Base-by-base conservation (phyloP, 2,113 vertebrate genomes). In the Pachyramphus minor region DNA sequence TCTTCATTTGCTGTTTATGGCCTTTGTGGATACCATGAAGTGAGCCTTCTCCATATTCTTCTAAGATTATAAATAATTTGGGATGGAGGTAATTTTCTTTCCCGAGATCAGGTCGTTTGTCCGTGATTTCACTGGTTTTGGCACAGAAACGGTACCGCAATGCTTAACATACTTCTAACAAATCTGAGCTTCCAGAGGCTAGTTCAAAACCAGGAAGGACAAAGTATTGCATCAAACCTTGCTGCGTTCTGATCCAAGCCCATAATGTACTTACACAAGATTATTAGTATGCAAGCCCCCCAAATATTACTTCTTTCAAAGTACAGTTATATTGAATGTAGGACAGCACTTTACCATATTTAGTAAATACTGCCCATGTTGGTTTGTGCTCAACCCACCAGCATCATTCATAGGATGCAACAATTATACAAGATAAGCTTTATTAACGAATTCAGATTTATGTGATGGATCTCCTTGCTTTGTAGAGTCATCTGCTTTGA, bases 401-500 rank as follows among this genome's bases (percentile, higher is more conserved):
- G 39, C 31, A 39, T 59, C 35, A 37, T 80, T 60, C 39, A 22
- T 15, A 44, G 11, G 25, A 52, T 45, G 35, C 18, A 50, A 33
- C 55, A 90, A 84, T 90, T 92, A 59, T 16, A 84, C 27, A 92
- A 85, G 28, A 75, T 75, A 85, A 93, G 25, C 30, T 93, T 72
- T 68, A 79, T 82, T 92, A 93, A 94, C 0, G 0, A 84, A 60
- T 91, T 91, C 64, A 80, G 41, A 73, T 86, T 91, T 90, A 17
- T 88, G 8, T 78, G 72, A 52, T 64, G 5, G 17, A 50, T 90
- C 21, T 71, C 28, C 42, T 69, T 88, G 59, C 85, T 90, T 83
- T 88, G 69, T 93, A 75, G 73, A 53, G 42, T 93, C 44, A 12
- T 75, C 27, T 81, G 39, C 87, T 97, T 91, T 96, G 78, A 95